These are phyloP conservation scores for Anser cygnoides DNA, from an alignment of 2,113 vertebrate species.

Conservation along the genomic window DNA sequence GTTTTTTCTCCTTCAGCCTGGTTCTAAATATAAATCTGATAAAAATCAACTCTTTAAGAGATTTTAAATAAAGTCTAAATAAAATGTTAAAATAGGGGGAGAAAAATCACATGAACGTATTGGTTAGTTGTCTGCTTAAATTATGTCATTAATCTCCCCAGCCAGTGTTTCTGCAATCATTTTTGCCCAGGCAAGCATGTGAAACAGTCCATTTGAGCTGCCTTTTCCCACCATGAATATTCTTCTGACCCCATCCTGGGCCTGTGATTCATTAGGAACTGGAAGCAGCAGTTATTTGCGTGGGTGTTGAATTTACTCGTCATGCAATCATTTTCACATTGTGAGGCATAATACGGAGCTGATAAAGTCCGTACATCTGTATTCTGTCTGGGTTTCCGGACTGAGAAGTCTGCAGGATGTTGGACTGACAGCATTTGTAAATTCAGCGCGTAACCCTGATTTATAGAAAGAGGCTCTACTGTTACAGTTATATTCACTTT, in stretches of 20 bases:
- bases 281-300: neutral
- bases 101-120: neutral
- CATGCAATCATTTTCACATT: neutral
- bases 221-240: neutral
- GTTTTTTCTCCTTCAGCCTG: neutral
- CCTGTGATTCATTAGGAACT: constrained; percentile 16
- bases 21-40: neutral
- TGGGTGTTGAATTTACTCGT: neutral
- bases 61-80: neutral
- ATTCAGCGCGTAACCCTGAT: accelerated
- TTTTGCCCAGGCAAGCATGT: neutral
- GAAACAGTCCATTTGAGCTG: neutral
- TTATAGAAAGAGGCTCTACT: neutral
- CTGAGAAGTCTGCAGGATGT: neutral
- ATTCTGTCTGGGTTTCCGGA: accelerated
- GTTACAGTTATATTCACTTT: neutral
- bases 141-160: neutral
- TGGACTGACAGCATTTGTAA: neutral
- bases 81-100: neutral
- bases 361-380: neutral
- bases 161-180: accelerated
- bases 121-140: neutral
- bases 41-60: neutral
- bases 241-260: neutral
- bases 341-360: neutral